Evolutionary conservation across 2,888 invertebrate species (phyloP), one percentile per base, ranked within the genome.

Genomic region (Actias luna): DNA sequence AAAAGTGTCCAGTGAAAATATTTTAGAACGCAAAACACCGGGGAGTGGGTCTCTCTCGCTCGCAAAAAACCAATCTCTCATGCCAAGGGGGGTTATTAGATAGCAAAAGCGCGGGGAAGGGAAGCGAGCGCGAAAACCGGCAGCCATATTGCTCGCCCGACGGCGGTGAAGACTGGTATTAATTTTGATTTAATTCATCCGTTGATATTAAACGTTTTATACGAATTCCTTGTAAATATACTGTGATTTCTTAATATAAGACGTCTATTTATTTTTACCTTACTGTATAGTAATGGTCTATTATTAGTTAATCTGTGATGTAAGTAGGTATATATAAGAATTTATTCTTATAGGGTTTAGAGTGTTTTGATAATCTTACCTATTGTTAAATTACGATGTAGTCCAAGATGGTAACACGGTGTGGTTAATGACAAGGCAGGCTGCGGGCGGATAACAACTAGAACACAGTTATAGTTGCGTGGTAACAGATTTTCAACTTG

Each of bases 21-120:
- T 91, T 92, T 91, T 90, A 85, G 91, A 89, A 89, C 84, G 89
- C 71, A 90, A 89, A 88, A 85, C 88, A 84, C 85, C 87, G 80
- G 86, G 82, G 85, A 85, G 80, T 84, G 83, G 81, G 89, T 92
- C 92, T 92, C 90, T 87, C 81, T 92, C 92, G 85, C 92, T 92
- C 91, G 86, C 92, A 92, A 92, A 92, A 92, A 92, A 91, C 90
- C 89, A 81, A 82, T 82, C 82, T 79, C 73, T 81, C 73, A 61
- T 36, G 58, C 72, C 70, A 68, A 73, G 74, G 77, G 78, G 74
- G 78, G 75, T 80, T 84, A 74, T 81, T 84, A 85, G 85, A 84
- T 70, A 71, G 72, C 73, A 78, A 50, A 50, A 50, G 46, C 72
- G 78, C 73, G 76, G 72, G 68, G 68, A 74, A 66, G 74, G 62